A percentile compares a stretch with the other conserved stretches of the same genome.
phyloP scores from a whole-genome alignment of 2,797 vertebrate species.

The Anguilla obscura region DNA sequence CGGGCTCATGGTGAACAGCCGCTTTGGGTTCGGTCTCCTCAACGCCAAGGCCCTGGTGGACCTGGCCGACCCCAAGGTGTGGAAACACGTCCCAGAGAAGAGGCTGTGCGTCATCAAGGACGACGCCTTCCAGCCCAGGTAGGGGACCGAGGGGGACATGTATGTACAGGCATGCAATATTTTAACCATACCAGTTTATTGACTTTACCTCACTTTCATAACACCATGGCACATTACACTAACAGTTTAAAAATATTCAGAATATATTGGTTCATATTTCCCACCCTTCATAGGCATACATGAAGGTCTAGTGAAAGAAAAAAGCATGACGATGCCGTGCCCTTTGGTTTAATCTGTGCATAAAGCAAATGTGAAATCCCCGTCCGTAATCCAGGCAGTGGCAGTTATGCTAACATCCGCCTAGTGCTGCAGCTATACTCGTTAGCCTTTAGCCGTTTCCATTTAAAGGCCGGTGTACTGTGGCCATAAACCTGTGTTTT shows the following conservation, averaged over 20 bases:
- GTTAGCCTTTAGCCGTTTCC: background rate
- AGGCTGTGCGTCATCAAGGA: constrained; percentile 91
- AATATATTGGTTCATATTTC: background rate
- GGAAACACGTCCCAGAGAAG: constrained; percentile 86
- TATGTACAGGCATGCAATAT: background rate
- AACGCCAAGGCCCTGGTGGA: constrained; percentile 95
- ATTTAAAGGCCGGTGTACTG: background rate
- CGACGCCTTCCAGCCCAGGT: constrained; percentile 89
- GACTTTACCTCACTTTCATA: background rate
- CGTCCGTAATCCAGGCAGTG: background rate
- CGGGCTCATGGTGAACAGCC: constrained; percentile 95
- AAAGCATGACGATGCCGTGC: background rate
- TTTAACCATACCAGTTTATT: background rate
- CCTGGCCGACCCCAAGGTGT: constrained; percentile 83
- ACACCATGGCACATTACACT: background rate
- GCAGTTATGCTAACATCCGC: background rate
- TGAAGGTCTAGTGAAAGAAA: background rate
- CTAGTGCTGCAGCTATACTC: background rate
- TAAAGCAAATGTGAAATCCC: background rate
- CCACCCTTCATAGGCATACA: background rate
- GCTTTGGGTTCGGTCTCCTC: constrained; percentile 96
- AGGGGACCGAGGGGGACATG: constrained; percentile 31
- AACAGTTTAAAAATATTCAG: background rate
- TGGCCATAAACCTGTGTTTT: background rate
- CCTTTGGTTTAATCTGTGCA: background rate